Percentiles rank a stretch among this genome's conserved stretches.
phyloP scores from a whole-genome alignment of 2,797 vertebrate genomes.

The Argyrosomus regius region DNA sequence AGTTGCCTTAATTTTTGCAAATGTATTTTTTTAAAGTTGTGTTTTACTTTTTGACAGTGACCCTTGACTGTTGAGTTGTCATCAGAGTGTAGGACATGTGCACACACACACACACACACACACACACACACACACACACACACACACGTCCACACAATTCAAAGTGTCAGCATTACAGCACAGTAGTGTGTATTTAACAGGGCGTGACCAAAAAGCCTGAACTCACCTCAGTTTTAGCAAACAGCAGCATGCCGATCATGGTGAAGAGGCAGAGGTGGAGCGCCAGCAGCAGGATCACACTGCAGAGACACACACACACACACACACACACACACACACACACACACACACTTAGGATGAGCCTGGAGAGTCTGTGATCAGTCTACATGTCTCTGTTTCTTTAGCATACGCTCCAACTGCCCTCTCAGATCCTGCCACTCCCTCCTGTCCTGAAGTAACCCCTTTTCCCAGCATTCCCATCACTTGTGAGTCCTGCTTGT shows the following conservation, averaged over 20 bases:
- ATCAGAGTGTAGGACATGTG: background rate
- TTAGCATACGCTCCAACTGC: background rate
- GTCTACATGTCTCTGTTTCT: background rate
- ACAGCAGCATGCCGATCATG: constrained; percentile 96
- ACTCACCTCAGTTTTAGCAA: constrained; percentile 90
- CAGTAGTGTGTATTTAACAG: background rate
- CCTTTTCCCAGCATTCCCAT: background rate
- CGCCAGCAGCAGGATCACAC: constrained; percentile 91
- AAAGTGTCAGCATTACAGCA: background rate
- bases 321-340: background rate
- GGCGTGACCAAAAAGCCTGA: background rate
- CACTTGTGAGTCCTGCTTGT: background rate
- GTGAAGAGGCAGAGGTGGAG: constrained; percentile 94
- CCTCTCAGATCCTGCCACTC: background rate
- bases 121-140: background rate
- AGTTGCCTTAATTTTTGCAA: background rate
- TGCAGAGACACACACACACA: constrained; percentile 57
- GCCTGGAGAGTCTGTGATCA: background rate
- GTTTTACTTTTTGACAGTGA: background rate
- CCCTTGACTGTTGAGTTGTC: background rate
- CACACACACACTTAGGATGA: constrained; percentile 1
- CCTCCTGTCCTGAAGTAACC: background rate
- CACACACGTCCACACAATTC: background rate
- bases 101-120: background rate
- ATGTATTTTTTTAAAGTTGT: background rate